Conservation (phyloP, 1,140 invertebrate genomes). For the Gryllus bimaculatus region DNA sequence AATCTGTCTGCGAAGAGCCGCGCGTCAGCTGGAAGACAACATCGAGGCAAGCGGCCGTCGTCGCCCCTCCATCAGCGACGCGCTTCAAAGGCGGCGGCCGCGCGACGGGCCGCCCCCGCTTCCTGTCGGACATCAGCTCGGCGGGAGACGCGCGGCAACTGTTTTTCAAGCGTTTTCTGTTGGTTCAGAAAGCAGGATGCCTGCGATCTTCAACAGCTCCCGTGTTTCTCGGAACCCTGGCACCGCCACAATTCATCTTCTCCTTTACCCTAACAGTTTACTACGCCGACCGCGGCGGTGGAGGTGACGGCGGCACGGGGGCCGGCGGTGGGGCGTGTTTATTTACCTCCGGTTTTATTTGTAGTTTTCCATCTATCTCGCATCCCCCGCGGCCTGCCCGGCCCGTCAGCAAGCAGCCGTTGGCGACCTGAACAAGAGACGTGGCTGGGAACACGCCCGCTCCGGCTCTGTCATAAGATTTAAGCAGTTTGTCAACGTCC, state of each 20-base stretch:
- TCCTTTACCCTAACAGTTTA: background rate
- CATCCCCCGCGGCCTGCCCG: background rate
- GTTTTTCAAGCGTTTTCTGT: background rate
- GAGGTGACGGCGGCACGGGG: too few species aligned
- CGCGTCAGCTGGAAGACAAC: too few species aligned
- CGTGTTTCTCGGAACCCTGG: background rate
- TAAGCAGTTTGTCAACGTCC: background rate
- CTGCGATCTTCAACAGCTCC: background rate
- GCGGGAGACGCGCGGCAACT: background rate
- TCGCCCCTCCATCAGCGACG: too few species aligned
- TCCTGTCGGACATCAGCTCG: too few species aligned
- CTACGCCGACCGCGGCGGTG: too few species aligned
- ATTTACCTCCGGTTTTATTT: slow-evolving; percentile 1
- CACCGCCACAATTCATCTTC: background rate
- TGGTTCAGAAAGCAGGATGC: background rate
- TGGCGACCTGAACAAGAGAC: background rate
- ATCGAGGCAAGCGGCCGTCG: too few species aligned
- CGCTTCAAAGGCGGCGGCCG: too few species aligned
- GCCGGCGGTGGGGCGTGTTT: background rate
- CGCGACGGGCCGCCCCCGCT: too few species aligned
- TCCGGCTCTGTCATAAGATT: background rate
- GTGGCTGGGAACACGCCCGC: background rate
- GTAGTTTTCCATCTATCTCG: background rate
- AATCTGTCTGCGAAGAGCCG: too few species aligned
- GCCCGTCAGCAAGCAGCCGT: too few species aligned